A percentile compares a stretch with the other conserved stretches of the same genome.
Conservation (phyloP, 2,888 invertebrate species). For the Cerastis rubricosa region DNA sequence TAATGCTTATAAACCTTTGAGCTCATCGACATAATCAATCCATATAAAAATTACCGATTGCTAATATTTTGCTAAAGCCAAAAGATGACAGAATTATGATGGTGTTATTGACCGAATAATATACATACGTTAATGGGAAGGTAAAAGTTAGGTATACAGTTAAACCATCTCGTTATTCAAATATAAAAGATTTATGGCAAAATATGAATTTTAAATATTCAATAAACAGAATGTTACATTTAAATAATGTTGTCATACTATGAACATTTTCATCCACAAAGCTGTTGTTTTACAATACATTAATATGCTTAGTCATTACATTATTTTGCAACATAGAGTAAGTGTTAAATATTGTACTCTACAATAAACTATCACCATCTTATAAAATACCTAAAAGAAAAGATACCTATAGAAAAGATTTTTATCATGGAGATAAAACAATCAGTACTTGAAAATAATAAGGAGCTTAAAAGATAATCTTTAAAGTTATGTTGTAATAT, state of each 20-base stretch:
- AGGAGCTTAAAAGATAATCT: slow-evolving; percentile 28
- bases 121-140: slow-evolving; percentile 22
- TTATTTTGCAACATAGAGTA: background rate
- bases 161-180: slow-evolving; percentile 22
- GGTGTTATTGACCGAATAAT: slow-evolving; percentile 30
- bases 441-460: slow-evolving; percentile 25
- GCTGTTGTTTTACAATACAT: background rate
- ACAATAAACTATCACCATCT: background rate
- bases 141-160: slow-evolving; percentile 16
- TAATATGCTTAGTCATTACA: no score
- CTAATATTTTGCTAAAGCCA: slow-evolving; percentile 20
- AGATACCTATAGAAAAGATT: background rate
- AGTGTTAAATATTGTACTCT: background rate
- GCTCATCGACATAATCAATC: slow-evolving; percentile 21
- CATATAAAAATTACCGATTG: slow-evolving; percentile 13
- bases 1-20: slow-evolving; percentile 6
- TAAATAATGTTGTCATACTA: background rate
- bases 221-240: background rate
- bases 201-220: slow-evolving; percentile 3
- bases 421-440: slow-evolving; percentile 9
- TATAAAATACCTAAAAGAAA: background rate
- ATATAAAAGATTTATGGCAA: slow-evolving; percentile 28
- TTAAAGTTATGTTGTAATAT: slow-evolving; percentile 42
- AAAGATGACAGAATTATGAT: slow-evolving; percentile 32
- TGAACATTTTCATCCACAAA: background rate